A percentile compares a stretch with the other conserved stretches of the same genome.
Conservation (phyloP, 2,888 invertebrate species). For the Agriotes lineatus region DNA sequence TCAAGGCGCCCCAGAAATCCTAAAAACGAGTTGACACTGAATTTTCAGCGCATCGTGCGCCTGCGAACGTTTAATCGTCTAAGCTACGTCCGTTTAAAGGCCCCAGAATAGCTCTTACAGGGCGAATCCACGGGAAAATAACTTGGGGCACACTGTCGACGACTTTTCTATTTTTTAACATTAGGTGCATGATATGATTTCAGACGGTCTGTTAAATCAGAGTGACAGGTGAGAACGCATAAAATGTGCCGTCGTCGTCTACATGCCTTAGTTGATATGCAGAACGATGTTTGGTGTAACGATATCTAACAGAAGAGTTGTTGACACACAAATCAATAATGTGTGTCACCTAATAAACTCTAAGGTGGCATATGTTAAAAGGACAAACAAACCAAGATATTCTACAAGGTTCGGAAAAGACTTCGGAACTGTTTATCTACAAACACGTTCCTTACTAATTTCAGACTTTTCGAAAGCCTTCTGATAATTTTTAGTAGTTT, state of each 20-base stretch:
- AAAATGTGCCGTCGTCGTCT: slow-evolving; percentile 1
- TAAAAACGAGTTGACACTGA: slow-evolving; percentile 14
- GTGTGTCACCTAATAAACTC: no score
- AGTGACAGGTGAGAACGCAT: background rate
- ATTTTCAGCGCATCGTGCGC: background rate
- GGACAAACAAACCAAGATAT: no score
- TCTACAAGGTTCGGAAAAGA: no score
- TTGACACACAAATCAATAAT: background rate
- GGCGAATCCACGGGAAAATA: background rate
- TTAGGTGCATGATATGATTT: background rate
- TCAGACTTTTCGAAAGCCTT: no score
- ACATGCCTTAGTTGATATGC: background rate
- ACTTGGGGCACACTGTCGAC: background rate
- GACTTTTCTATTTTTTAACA: background rate
- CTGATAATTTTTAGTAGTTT: no score
- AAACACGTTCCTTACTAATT: no score
- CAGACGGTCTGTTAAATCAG: background rate
- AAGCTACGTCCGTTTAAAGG: background rate
- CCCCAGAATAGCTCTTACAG: background rate
- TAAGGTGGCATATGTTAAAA: no score
- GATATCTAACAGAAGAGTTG: background rate
- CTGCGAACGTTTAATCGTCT: background rate
- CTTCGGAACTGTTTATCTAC: no score
- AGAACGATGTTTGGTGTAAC: background rate
- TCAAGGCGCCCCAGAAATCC: slow-evolving; percentile 5